phyloP scores from a whole-genome alignment of 2,113 vertebrate genomes.

The Aleadryas rufinucha region DNA sequence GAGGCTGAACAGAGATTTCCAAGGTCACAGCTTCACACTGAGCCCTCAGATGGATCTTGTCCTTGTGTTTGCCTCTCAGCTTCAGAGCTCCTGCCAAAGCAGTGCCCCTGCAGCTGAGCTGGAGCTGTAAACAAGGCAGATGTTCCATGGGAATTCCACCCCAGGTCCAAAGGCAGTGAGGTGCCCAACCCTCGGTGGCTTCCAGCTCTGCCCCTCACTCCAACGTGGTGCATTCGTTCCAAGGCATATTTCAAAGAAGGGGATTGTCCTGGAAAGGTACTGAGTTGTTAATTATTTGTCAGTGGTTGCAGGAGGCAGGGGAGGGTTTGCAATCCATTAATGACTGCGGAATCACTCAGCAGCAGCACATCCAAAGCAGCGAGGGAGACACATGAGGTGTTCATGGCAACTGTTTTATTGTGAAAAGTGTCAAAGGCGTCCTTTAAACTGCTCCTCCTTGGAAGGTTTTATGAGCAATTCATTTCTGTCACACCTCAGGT shows the following conservation, averaged over 20 bases:
- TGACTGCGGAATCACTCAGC: background rate
- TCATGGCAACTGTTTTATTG: background rate
- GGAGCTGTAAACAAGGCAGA: background rate
- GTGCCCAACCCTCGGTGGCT: background rate
- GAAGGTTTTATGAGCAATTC: background rate
- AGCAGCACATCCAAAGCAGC: background rate
- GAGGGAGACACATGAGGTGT: background rate
- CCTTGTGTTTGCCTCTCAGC: background rate
- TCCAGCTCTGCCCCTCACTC: background rate
- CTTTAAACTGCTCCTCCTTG: background rate
- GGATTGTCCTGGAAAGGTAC: background rate
- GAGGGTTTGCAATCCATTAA: background rate
- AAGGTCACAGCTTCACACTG: background rate
- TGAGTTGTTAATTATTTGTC: background rate
- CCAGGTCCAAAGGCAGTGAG: background rate
- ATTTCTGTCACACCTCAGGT: background rate
- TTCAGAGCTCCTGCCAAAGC: background rate
- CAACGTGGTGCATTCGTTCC: accelerated
- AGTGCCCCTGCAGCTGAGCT: background rate
- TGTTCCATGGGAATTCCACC: background rate
- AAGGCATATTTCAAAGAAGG: background rate
- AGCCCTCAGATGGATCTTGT: background rate
- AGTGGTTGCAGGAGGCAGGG: background rate
- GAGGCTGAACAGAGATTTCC: background rate
- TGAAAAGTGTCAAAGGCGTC: background rate